Conservation (phyloP, 1,140 invertebrate genomes). For the Nylanderia fulva region DNA sequence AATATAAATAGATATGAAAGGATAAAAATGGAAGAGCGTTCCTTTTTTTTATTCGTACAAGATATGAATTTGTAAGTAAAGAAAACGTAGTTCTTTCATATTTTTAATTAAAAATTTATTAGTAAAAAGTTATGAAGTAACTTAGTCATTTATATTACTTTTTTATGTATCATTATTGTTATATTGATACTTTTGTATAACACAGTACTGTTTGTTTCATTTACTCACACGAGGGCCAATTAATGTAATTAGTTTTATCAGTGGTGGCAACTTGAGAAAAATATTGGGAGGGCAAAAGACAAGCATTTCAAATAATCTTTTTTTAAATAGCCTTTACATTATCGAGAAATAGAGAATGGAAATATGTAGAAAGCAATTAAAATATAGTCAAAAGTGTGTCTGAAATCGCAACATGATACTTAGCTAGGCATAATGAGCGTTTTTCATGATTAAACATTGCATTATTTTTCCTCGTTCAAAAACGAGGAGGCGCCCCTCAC, state of each 20-base stretch:
- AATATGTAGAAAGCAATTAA: no score
- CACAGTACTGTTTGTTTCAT: neutral
- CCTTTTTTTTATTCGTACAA: slow-evolving; percentile 14
- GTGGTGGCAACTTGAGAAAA: no score
- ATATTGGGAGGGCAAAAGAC: no score
- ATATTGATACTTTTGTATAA: neutral
- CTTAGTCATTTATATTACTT: neutral
- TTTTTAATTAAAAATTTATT: slow-evolving; percentile 42
- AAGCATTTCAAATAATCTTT: no score
- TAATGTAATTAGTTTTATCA: slow-evolving; percentile 12
- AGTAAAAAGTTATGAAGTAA: slow-evolving; percentile 7
- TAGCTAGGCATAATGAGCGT: no score
- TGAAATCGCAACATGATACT: no score
- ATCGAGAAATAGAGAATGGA: no score
- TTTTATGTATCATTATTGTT: neutral
- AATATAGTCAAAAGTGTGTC: no score
- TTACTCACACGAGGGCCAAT: neutral
- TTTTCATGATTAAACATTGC: no score
- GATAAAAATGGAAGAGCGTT: neutral
- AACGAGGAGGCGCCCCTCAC: no score
- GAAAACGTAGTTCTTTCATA: neutral
- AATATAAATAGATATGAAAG: neutral
- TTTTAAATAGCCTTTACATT: no score
- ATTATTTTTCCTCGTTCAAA: no score
- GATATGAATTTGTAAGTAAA: neutral